These are phyloP conservation scores for Syngnathus scovelli DNA, from an alignment of 2,113 vertebrate species.

Conservation along the genomic window DNA sequence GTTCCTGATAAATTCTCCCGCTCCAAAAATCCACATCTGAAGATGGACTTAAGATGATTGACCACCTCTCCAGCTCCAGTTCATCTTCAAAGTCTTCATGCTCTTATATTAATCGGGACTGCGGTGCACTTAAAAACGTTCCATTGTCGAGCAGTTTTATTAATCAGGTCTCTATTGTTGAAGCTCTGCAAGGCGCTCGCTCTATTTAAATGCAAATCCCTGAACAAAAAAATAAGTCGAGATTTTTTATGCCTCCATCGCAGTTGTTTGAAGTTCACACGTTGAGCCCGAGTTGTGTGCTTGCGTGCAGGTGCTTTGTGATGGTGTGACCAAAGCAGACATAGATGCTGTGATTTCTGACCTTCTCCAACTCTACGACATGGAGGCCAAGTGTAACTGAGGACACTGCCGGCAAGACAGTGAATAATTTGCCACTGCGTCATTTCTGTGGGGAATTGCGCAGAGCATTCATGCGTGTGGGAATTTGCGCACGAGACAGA, in stretches of 20 bases:
- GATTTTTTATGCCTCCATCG: conserved; percentile 17
- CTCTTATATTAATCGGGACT: background rate
- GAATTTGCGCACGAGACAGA: background rate
- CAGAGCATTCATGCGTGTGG: background rate
- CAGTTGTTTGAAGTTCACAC: conserved; percentile 19
- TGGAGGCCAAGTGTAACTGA: conserved; percentile 81
- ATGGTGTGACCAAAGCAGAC: conserved; percentile 72
- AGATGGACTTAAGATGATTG: background rate
- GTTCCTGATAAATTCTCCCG: background rate
- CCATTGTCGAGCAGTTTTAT: conserved; percentile 2
- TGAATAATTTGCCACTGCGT: background rate
- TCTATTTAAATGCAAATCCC: conserved; percentile 22
- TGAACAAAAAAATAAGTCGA: background rate
- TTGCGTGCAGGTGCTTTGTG: conserved; percentile 74
- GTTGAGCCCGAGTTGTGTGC: conserved; percentile 19
- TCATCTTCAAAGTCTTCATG: conserved; percentile 4
- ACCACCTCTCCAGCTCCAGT: background rate
- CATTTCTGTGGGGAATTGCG: conserved; percentile 1
- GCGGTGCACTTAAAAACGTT: background rate
- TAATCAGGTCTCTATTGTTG: conserved; percentile 20
- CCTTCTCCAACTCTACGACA: conserved; percentile 80
- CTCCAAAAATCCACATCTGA: background rate
- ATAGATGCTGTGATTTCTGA: conserved; percentile 79
- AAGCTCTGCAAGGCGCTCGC: conserved; percentile 2
- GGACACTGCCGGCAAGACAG: background rate